Percentiles rank a stretch among this genome's conserved stretches.
Evolutionary conservation across 2,888 invertebrate genomes (phyloP).

Genomic region (Agriopis aurantiaria): DNA sequence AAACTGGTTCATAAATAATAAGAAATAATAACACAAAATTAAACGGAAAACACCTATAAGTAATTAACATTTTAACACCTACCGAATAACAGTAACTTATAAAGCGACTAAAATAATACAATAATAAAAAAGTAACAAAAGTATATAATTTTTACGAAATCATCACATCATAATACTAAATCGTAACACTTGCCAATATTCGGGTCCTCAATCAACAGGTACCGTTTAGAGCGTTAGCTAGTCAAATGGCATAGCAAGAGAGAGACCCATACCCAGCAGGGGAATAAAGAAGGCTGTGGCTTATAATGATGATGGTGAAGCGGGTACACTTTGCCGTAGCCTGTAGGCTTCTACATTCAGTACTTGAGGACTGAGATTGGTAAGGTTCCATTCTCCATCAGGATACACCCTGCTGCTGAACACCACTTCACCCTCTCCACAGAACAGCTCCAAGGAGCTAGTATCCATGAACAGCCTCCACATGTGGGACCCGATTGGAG

Average conservation of each 20-base stretch:
- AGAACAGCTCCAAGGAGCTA: conserved; percentile 78
- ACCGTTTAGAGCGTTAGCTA: background rate
- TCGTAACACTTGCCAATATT: no score
- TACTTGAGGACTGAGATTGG: conserved; percentile 65
- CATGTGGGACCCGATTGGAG: conserved; percentile 55
- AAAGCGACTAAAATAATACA: background rate
- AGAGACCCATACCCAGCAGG: no score
- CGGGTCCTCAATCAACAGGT: no score
- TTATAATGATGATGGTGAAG: conserved; percentile 32
- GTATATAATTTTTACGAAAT: background rate
- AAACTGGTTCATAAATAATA: background rate
- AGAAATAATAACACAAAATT: background rate
- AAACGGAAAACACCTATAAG: background rate
- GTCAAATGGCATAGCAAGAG: background rate
- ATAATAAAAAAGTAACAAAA: background rate
- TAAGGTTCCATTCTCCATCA: conserved; percentile 71
- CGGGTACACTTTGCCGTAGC: conserved; percentile 68
- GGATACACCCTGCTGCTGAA: conserved; percentile 77
- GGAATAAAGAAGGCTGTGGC: no score
- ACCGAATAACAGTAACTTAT: background rate
- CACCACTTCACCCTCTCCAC: conserved; percentile 80
- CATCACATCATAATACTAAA: no score
- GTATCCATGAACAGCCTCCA: conserved; percentile 78
- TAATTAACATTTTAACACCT: background rate
- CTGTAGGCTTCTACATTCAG: conserved; percentile 65